These are phyloP conservation scores for Harpagoxenus sublaevis DNA, from an alignment of 2,888 invertebrate genomes.

Conservation along the genomic window DNA sequence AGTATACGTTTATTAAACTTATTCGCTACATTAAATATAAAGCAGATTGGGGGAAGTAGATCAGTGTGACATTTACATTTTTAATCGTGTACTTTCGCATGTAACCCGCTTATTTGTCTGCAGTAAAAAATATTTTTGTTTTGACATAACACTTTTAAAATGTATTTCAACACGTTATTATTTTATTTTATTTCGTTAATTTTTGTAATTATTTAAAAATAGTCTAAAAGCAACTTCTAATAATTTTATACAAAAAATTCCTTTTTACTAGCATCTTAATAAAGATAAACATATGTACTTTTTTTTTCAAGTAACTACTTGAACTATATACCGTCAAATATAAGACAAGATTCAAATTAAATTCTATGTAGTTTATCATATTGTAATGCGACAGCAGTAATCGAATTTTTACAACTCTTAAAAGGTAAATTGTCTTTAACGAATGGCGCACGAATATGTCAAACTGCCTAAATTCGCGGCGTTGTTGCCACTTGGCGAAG, in stretches of 20 bases:
- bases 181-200: background rate
- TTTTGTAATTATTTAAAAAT: conserved; percentile 4
- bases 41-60: background rate
- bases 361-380: background rate
- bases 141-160: background rate
- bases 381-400: background rate
- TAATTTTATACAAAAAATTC: background rate
- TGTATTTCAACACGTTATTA: background rate
- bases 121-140: background rate
- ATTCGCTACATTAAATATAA: conserved; percentile 7
- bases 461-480: background rate
- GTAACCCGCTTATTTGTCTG: background rate
- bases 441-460: background rate
- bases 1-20: background rate
- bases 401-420: background rate
- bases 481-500: background rate
- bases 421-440: background rate
- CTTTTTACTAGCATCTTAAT: background rate
- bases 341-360: background rate
- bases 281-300: no score
- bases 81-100: background rate
- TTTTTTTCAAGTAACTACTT: background rate
- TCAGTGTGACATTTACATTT: conserved; percentile 7
- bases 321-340: background rate
- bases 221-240: background rate